Conservation (phyloP, 2,797 vertebrate species). For the Trichosurus vulpecula region DNA sequence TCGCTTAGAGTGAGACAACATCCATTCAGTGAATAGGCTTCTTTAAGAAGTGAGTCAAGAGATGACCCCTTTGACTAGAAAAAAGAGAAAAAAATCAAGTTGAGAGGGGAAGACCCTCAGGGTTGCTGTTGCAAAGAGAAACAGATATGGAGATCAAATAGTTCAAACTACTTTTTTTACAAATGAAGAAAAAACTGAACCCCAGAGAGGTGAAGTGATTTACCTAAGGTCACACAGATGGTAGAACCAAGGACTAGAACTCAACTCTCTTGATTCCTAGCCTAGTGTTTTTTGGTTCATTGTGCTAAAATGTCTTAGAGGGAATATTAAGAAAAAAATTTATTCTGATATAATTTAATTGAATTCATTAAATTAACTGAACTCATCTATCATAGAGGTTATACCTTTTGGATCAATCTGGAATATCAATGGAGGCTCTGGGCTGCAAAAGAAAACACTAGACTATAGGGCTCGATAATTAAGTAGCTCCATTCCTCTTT, state of each 20-base stretch:
- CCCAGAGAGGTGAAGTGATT: not conserved
- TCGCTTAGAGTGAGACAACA: no score
- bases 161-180: not conserved
- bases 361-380: not conserved
- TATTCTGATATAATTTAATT: not conserved
- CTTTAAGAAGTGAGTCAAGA: no score
- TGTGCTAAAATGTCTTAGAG: not conserved
- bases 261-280: not conserved
- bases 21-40: no score
- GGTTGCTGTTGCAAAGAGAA: no score
- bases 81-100: no score
- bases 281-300: not conserved
- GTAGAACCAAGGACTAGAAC: not conserved
- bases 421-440: not conserved
- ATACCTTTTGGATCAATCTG: not conserved
- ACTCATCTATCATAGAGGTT: not conserved
- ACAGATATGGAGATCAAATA: not conserved
- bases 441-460: not conserved
- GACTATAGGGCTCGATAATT: not conserved
- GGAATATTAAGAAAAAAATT: not conserved
- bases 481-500: not conserved
- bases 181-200: not conserved
- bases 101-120: no score
- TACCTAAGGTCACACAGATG: not conserved
- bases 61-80: no score